These are phyloP conservation scores for Drosophila ohnishii DNA, from an alignment of 1,140 invertebrate species.

Conservation along the genomic window DNA sequence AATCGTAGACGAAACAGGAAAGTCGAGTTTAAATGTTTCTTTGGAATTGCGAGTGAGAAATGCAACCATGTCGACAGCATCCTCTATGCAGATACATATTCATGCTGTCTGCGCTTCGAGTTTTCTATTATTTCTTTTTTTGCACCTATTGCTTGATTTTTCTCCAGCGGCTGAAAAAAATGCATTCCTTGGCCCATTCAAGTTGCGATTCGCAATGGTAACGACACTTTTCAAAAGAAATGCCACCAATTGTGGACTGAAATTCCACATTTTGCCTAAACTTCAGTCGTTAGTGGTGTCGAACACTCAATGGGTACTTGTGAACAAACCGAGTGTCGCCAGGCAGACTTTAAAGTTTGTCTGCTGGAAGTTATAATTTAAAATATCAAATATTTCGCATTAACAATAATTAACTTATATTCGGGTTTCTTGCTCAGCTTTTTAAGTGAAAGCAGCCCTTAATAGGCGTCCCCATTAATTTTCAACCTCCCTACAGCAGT, in stretches of 20 bases:
- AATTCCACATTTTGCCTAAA: constrained; percentile 11
- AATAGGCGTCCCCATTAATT: constrained; percentile 6
- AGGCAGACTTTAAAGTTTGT: background rate
- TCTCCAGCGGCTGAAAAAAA: constrained; percentile 27
- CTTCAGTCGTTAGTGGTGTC: constrained; percentile 19
- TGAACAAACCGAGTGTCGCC: background rate
- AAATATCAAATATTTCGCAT: background rate
- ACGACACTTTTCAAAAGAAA: constrained; percentile 38
- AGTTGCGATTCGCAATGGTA: constrained; percentile 21
- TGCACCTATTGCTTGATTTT: constrained; percentile 21
- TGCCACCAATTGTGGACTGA: constrained; percentile 36
- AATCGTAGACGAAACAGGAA: constrained; percentile 41
- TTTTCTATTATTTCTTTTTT: constrained; percentile 18
- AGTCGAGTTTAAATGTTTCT: constrained; percentile 53
- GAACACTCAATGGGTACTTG: constrained; percentile 11
- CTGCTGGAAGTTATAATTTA: background rate
- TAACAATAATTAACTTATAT: background rate
- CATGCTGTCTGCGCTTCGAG: constrained; percentile 26
- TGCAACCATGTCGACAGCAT: constrained; percentile 38
- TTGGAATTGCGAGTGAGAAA: constrained; percentile 45
- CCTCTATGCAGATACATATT: constrained; percentile 29
- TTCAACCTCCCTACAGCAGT: background rate
- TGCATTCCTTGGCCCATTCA: constrained; percentile 44
- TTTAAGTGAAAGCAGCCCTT: background rate
- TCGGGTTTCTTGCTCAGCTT: background rate